phyloP scores from a whole-genome alignment of 2,888 invertebrate genomes.

The Phragmatobia fuliginosa region DNA sequence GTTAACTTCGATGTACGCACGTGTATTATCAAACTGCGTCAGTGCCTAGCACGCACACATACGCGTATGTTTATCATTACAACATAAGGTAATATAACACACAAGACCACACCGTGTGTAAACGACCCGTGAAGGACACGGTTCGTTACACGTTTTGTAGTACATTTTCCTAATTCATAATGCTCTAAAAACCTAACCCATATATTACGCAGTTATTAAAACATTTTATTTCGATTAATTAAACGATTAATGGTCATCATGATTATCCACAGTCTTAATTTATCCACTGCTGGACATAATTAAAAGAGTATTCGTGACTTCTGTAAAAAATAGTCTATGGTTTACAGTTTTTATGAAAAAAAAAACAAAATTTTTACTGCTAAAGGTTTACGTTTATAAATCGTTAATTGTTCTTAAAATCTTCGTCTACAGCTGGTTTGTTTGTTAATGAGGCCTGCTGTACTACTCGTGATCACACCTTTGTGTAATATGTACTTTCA shows the following conservation, averaged over 20 bases:
- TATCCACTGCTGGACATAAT: too few species aligned
- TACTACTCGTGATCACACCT: too few species aligned
- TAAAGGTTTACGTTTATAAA: too few species aligned
- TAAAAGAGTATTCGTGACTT: too few species aligned
- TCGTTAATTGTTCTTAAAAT: not conserved
- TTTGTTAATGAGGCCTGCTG: not conserved
- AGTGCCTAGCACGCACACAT: slow-evolving; percentile 21
- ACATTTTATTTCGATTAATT: not conserved
- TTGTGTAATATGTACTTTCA: too few species aligned
- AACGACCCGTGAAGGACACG: slow-evolving; percentile 51
- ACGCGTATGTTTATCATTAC: slow-evolving; percentile 8
- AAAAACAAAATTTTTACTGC: too few species aligned
- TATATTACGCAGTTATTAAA: not conserved
- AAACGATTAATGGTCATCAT: too few species aligned
- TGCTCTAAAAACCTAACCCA: slow-evolving; percentile 17
- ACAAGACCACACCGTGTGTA: slow-evolving; percentile 26
- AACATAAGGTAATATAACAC: slow-evolving; percentile 18
- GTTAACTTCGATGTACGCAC: slow-evolving; percentile 9
- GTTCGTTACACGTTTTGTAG: slow-evolving; percentile 33
- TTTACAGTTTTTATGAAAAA: too few species aligned
- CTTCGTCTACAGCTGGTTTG: not conserved
- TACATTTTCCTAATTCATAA: slow-evolving; percentile 14
- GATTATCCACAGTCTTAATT: too few species aligned
- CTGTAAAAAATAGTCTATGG: too few species aligned
- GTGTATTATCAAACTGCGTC: slow-evolving; percentile 36